Conservation (phyloP, 2,797 vertebrate genomes). For the Neostethus bicornis region DNA sequence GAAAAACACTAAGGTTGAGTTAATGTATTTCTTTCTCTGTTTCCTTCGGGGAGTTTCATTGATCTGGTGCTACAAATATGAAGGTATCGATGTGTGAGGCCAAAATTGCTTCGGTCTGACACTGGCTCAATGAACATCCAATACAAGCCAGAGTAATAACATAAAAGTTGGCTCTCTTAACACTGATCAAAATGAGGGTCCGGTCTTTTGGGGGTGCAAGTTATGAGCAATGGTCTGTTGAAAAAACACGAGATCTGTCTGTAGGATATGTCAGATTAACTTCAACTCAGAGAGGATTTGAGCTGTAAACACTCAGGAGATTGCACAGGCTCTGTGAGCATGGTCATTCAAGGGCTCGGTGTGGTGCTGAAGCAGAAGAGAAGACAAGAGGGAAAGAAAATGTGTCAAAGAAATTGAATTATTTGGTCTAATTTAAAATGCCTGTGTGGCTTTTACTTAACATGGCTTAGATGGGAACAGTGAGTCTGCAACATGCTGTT, state of each 20-base stretch:
- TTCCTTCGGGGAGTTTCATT: slow-evolving; percentile 68
- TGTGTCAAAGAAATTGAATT: slow-evolving; percentile 65
- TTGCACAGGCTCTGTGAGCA: slow-evolving; percentile 66
- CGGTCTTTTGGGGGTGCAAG: slow-evolving; percentile 55
- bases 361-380: slow-evolving; percentile 22
- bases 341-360: slow-evolving; percentile 66
- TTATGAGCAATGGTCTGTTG: slow-evolving; percentile 75
- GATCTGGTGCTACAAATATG: slow-evolving; percentile 71
- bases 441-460: slow-evolving; percentile 62
- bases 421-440: slow-evolving; percentile 71
- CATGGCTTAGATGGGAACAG: slow-evolving; percentile 43
- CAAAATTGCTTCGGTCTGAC: slow-evolving; percentile 69
- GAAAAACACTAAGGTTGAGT: slow-evolving; percentile 64
- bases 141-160: slow-evolving; percentile 62
- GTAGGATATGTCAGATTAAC: slow-evolving; percentile 80
- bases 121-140: slow-evolving; percentile 60
- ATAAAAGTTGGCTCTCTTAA: slow-evolving; percentile 70
- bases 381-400: slow-evolving; percentile 41
- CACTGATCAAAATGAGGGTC: slow-evolving; percentile 64
- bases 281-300: slow-evolving; percentile 74
- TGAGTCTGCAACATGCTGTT: slow-evolving; percentile 47
- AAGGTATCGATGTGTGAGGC: slow-evolving; percentile 74
- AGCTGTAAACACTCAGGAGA: slow-evolving; percentile 72
- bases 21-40: slow-evolving; percentile 62
- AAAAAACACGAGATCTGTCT: slow-evolving; percentile 70